Base-by-base conservation (phyloP, 2,888 invertebrate genomes). In the Plebejus argus region DNA sequence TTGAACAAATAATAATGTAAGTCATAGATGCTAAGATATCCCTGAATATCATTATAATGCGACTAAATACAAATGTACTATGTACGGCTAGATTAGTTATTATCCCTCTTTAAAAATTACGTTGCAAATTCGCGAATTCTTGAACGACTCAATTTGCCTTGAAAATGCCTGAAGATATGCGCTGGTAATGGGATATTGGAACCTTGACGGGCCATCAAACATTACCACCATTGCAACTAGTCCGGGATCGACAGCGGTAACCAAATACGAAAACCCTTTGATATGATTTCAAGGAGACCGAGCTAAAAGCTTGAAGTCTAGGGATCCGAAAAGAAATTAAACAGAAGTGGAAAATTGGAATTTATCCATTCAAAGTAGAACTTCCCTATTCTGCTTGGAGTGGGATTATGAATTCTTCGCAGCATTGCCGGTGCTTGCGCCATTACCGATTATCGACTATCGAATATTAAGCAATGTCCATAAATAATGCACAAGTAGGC, bases 401-500 rank as follows among this genome's bases (percentile, higher is more conserved):
- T 58, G 20, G 58, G 61, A 61, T 61, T 23, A 61, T 61, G 33
- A 66, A 33, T 66, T 66, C 28, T 66, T 15, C 66, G 28, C 28
- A 66, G 15, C 66, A 33, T 23, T 12, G 23, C 23, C 33, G 23
- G 66, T 33, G 28, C 66, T 74, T 74, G 53, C 74, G 74, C 72
- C 72, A 72, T 15, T 1, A 18, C 53, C 53, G 49, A 74, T 74
- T 74, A 74, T 74, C 49, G 33, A n/a, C 71, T 58, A 77, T 71
- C 72, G 72, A 71, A 77, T 77, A 72, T 77, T 71, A 58, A 72
- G 79, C 83, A 83, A 83, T 83, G 81, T 82, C 82, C 81, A 81
- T 83, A 83, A 82, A 82, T 84, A 84, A 84, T 84, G 83, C 81
- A 75, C 81, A 82, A 80, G 82, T 82, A 82, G 83, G 81, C 80